phyloP scores from a whole-genome alignment of 2,888 invertebrate genomes.

The Alentia gelatinosa region DNA sequence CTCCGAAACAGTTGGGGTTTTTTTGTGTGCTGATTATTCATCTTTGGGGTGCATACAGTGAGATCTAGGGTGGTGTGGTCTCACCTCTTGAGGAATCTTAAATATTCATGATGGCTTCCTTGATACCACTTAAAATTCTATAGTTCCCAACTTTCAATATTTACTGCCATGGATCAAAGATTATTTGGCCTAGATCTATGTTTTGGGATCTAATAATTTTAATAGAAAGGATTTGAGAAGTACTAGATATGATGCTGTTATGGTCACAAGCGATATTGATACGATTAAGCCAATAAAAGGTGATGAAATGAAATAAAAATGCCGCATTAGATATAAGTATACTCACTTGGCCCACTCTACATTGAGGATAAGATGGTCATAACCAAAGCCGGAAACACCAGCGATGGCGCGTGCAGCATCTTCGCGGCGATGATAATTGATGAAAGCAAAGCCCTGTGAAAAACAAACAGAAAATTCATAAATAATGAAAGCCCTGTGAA shows the following conservation, averaged over 20 bases:
- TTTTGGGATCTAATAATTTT: not conserved
- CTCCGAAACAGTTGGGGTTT: not conserved
- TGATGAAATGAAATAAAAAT: not conserved
- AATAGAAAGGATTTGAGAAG: not conserved
- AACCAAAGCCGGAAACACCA: slow-evolving; percentile 94
- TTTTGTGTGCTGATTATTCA: not conserved
- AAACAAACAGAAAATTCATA: not conserved
- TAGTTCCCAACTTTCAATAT: not conserved
- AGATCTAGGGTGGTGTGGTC: no score
- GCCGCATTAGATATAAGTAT: not conserved
- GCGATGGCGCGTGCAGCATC: slow-evolving; percentile 96
- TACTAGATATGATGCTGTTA: not conserved
- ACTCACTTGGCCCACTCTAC: slow-evolving; percentile 97
- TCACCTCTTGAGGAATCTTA: no score
- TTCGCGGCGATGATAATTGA: slow-evolving; percentile 94
- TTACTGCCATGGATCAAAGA: not conserved
- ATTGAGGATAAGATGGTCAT: slow-evolving; percentile 97
- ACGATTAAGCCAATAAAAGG: not conserved
- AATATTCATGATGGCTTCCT: no score
- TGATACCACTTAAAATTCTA: no score
- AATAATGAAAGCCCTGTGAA: no score
- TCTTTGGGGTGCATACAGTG: not conserved
- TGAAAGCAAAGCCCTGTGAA: slow-evolving; percentile 98
- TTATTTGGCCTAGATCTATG: not conserved
- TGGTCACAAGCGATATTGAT: not conserved